These are phyloP conservation scores for Amblyjoppa fuscipennis DNA, from an alignment of 2,888 invertebrate species.

Conservation along the genomic window DNA sequence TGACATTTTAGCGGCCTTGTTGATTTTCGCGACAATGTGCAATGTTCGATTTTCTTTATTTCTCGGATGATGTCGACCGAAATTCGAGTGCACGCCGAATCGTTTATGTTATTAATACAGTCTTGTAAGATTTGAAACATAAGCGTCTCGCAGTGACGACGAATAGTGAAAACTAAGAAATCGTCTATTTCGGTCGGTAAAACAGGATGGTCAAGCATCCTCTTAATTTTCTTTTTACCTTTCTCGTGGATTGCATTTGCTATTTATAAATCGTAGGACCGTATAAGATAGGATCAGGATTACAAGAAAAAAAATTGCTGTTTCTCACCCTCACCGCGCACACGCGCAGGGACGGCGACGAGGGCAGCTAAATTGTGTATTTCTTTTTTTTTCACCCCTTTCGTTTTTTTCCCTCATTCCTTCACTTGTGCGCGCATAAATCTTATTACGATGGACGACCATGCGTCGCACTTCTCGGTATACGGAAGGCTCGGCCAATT, in stretches of 20 bases:
- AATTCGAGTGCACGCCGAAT: too few relatives aligned
- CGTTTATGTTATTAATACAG: too few relatives aligned
- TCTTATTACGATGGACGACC: slow-evolving; percentile 51
- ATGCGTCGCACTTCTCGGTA: slow-evolving; percentile 53
- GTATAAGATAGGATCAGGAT: not conserved
- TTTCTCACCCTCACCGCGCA: slow-evolving; percentile 4
- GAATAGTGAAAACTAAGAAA: too few relatives aligned
- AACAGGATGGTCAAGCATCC: too few relatives aligned
- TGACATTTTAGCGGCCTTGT: too few relatives aligned
- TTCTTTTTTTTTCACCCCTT: slow-evolving; percentile 6
- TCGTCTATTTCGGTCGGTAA: too few relatives aligned
- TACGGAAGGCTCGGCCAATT: slow-evolving; percentile 48
- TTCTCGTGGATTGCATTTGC: slow-evolving; percentile 36
- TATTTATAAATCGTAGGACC: slow-evolving; percentile 49
- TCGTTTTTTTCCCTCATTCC: slow-evolving; percentile 8
- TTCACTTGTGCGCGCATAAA: slow-evolving; percentile 41
- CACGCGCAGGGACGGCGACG: slow-evolving; percentile 1
- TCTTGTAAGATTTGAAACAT: too few relatives aligned
- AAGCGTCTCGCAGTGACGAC: too few relatives aligned
- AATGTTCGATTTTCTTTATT: too few relatives aligned
- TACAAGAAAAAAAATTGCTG: slow-evolving; percentile 23
- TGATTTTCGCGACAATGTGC: too few relatives aligned
- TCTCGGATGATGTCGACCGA: too few relatives aligned
- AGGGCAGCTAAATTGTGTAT: slow-evolving; percentile 19
- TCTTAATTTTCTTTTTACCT: not conserved